Percentiles rank a stretch among this genome's conserved stretches.
These are phyloP conservation scores for Erebia epiphron DNA, from an alignment of 2,888 invertebrate genomes.

Conservation along the genomic window DNA sequence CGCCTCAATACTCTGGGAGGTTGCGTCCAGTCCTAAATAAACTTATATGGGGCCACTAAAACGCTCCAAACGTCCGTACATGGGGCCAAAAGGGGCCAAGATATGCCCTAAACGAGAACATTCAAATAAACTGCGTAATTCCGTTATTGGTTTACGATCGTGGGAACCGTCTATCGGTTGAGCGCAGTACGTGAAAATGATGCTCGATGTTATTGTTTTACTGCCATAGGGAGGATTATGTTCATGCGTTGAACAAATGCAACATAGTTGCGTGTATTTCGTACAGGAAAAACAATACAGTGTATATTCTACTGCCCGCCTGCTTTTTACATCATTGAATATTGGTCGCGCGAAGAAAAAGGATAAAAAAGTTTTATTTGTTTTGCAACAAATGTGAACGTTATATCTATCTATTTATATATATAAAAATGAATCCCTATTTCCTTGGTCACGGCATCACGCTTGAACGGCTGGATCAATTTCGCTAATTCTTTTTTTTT, in stretches of 20 bases:
- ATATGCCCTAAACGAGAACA: slow-evolving; percentile 33
- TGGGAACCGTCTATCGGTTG: slow-evolving; percentile 13
- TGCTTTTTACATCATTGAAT: too few species aligned
- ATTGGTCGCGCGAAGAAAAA: too few species aligned
- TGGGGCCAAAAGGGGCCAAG: slow-evolving; percentile 30
- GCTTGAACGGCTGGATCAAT: too few species aligned
- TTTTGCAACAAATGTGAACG: too few species aligned
- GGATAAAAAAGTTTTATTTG: too few species aligned
- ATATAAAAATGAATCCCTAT: too few species aligned
- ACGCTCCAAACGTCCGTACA: slow-evolving; percentile 33
- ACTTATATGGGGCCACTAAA: slow-evolving; percentile 60
- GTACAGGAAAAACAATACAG: too few species aligned
- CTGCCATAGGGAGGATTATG: neutral
- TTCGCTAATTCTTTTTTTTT: too few species aligned
- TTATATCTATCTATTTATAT: too few species aligned
- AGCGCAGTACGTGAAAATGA: slow-evolving; percentile 1
- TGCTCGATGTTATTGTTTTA: neutral
- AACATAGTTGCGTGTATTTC: neutral
- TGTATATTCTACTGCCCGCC: too few species aligned
- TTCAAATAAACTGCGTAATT: slow-evolving; percentile 36
- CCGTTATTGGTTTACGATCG: slow-evolving; percentile 39
- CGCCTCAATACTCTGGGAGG: slow-evolving; percentile 59
- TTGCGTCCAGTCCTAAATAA: slow-evolving; percentile 68
- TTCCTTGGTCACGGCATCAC: too few species aligned
- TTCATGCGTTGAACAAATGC: neutral